Conservation (phyloP, 1,140 invertebrate species). For the Plectrocnemia conspersa region DNA sequence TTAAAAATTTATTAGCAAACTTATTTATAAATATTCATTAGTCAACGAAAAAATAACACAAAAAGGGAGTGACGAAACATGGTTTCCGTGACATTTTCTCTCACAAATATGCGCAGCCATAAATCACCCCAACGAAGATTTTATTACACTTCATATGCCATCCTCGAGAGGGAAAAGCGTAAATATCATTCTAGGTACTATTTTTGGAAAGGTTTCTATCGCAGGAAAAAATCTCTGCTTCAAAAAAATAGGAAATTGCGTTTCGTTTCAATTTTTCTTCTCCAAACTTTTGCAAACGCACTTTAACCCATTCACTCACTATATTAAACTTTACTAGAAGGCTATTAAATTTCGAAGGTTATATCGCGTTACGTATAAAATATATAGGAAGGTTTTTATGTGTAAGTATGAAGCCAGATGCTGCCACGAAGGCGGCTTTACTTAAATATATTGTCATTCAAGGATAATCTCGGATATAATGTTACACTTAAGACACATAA, state of each 20-base stretch:
- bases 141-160: constrained; percentile 35
- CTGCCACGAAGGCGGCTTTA: not conserved
- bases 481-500: no score
- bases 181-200: constrained; percentile 33
- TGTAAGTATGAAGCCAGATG: not conserved
- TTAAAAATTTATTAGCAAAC: no score
- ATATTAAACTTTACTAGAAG: no score
- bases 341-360: not conserved
- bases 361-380: constrained; percentile 7
- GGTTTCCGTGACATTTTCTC: constrained; percentile 3
- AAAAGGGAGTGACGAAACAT: no score
- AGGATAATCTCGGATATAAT: not conserved
- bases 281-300: no score
- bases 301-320: no score
- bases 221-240: no score
- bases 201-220: no score
- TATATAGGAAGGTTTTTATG: constrained; percentile 7
- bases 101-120: constrained; percentile 13
- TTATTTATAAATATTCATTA: no score
- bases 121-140: constrained; percentile 29
- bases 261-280: no score
- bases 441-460: not conserved
- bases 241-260: no score
- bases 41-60: no score
- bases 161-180: constrained; percentile 27